Evolutionary conservation across 1,140 invertebrate species (phyloP), one percentile per base, ranked within the genome.

Genomic region (Ephestia elutella): DNA sequence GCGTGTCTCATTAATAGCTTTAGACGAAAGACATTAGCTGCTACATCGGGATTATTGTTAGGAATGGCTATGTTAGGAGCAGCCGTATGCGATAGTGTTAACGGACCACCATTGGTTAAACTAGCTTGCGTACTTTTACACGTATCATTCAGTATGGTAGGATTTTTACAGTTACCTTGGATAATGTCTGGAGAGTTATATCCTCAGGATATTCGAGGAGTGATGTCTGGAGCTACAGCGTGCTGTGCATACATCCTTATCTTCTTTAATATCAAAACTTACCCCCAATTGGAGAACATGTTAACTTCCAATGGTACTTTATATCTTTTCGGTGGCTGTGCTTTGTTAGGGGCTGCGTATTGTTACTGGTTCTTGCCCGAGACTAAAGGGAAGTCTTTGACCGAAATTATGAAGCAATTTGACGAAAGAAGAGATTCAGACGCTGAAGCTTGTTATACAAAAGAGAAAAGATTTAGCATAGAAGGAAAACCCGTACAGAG

Each of bases 111-210:
- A 0, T 75, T 90, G 62, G 68, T 93, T 0, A 92, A 93, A 59
- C 67, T 94, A 5, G 75, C 92, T 0, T 93, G 92, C 66, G 87
- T 95, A 0, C 82, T 93, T 18, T 80, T 91, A 1, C 93, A 94
- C 68, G 93, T 95, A 0, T 92, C 91, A 1, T 92, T 92, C 61
- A 93, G 92, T 25, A 95, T 94, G 93, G 89, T 94, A 3, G 94
- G 94, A 0, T 94, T 93, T 70, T 75, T 94, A 0, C 93, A 93
- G 19, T 80, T 95, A 5, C 94, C 94, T 0, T 94, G 93, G 93
- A 92, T 94, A 1, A 92, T 95, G 91, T 93, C 91, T 0, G 93
- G 93, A 0, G 94, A 95, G 73, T 67, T 94, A n/a, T 95, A 94
- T 65, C 93, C 93, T 1, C 80, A 93, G 38, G 89, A 90, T 53